Base-by-base conservation (phyloP, 2,113 vertebrate species). In the Hystrix cristata region DNA sequence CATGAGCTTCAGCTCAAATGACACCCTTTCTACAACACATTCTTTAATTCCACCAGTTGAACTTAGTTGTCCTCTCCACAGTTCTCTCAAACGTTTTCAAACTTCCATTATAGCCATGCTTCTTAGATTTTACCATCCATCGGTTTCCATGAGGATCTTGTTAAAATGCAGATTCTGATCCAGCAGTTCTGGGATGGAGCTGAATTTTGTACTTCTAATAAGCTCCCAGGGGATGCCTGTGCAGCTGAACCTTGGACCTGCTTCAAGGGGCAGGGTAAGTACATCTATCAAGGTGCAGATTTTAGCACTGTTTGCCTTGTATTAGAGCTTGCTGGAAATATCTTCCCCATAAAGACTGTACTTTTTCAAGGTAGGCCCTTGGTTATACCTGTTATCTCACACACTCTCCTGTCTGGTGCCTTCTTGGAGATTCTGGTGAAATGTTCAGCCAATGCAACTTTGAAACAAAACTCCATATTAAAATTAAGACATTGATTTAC, bases 401-500 rank as follows among this genome's bases (percentile, higher is more conserved):
- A 48, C 6, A 69, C 60, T 84, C 83, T 46, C 31, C 31, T 78
- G 9, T 81, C 25, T 69, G 3, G 11, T 86, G 43, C 29, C 29
- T 79, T 90, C 0, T 14, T 85, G 60, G 55, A 12, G 67, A 57
- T 55, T 87, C 46, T 65, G 31, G 31, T 90, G 88, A 74, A 89
- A 81, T n/a, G 11, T 89, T 76, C 14, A 59, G 76, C 14, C 38
- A 87, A 51, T n/a, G 34, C 87, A 88, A 5, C 48, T 79, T 13
- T 88, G 62, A 64, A 95, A 87, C 16, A 21, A 76, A 81, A 79
- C 31, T 65, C 3, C 48, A 87, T 83, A 87, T 43, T 46, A 93
- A 95, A 87, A 43, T 93, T 7, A 57, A n/a, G 21, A 67, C n/a
- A n/a, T n/a, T n/a, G n/a, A n/a, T n/a, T n/a, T n/a, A n/a, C n/a